phyloP scores from a whole-genome alignment of 23 tunicate species.

The Trididemnum nubilum region DNA sequence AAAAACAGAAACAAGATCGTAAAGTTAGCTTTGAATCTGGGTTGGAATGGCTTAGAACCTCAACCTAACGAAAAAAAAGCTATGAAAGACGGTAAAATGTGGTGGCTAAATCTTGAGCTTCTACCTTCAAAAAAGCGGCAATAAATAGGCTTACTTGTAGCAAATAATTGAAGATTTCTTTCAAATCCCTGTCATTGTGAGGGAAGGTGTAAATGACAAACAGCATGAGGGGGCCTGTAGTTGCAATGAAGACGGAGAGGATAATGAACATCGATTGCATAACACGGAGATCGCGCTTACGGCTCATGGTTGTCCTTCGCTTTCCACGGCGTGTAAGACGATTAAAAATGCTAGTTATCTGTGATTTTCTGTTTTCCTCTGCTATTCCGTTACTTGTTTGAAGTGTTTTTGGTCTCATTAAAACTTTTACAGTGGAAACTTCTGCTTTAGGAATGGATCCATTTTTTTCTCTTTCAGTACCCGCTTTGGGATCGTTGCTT shows the following conservation, averaged over 20 bases:
- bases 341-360: neutral
- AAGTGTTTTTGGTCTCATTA: neutral
- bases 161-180: constrained; percentile 60
- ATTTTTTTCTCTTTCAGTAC: neutral
- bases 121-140: too few species aligned
- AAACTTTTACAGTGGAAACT: neutral
- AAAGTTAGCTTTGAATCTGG: too few species aligned
- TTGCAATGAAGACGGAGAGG: constrained; percentile 52
- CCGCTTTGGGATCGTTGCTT: neutral
- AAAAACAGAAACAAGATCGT: too few species aligned
- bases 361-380: neutral
- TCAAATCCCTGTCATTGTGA: constrained; percentile 51
- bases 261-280: constrained; percentile 67
- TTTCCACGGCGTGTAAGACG: neutral
- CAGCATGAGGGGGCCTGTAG: constrained; percentile 47
- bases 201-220: constrained; percentile 50
- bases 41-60: too few species aligned
- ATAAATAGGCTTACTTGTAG: constrained; percentile 46
- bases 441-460: neutral
- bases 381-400: neutral
- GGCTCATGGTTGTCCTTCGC: constrained; percentile 12
- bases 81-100: too few species aligned
- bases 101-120: too few species aligned
- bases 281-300: constrained; percentile 40
- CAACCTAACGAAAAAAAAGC: too few species aligned